Conservation (phyloP, 2,113 vertebrate species). For the Lamprologus callipterus region DNA sequence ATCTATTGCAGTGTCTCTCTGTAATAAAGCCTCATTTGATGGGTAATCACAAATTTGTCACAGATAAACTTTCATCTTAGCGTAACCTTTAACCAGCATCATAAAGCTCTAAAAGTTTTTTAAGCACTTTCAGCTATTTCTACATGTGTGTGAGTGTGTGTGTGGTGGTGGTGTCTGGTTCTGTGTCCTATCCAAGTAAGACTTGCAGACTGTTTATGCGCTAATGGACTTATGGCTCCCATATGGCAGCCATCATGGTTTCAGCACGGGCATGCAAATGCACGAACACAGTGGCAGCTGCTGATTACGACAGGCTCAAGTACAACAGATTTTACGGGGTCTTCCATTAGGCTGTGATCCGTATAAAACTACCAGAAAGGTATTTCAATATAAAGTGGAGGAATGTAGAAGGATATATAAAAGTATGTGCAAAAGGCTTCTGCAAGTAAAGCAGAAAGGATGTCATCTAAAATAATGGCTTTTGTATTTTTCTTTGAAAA, state of each 20-base stretch:
- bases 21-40: neutral
- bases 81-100: neutral
- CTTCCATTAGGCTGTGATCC: neutral
- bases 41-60: neutral
- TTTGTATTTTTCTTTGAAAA: neutral
- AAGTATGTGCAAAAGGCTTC: neutral
- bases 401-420: neutral
- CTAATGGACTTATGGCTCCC: constrained; percentile 55
- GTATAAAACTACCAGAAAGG: neutral
- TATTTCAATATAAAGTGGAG: neutral
- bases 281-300: constrained; percentile 10
- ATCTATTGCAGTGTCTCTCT: neutral
- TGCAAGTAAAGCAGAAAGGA: neutral
- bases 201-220: constrained; percentile 39
- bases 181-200: constrained; percentile 7
- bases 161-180: neutral
- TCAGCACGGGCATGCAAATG: neutral
- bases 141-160: neutral
- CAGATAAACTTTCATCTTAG: neutral
- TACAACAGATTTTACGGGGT: neutral
- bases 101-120: neutral
- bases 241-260: constrained; percentile 56
- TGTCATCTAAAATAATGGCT: neutral
- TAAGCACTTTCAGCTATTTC: neutral
- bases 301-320: neutral